Evolutionary conservation across 2,797 vertebrate genomes (phyloP).

Genomic region (Pantherophis vulpinus): DNA sequence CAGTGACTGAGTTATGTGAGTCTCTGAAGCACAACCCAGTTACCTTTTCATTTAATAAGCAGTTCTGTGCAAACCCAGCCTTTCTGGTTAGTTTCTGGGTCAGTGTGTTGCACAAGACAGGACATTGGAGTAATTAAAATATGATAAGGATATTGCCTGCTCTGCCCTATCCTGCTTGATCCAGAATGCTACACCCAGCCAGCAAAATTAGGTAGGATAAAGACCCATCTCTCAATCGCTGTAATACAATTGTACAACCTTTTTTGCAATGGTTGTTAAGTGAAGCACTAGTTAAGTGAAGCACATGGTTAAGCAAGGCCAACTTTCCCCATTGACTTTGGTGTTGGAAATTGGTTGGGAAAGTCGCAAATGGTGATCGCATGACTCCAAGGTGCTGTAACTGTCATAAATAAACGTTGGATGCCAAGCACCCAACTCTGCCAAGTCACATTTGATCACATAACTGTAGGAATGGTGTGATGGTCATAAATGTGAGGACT

Average conservation of each 20-base stretch:
- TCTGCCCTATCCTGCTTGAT: not conserved
- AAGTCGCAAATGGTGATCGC: not conserved
- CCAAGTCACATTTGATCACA: not conserved
- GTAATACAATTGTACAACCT: not conserved
- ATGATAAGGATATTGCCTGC: not conserved
- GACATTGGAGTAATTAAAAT: not conserved
- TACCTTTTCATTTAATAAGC: not conserved
- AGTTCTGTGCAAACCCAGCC: not conserved
- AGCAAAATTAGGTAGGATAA: not conserved
- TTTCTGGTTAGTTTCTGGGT: not conserved
- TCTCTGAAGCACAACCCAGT: not conserved
- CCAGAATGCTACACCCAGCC: not conserved
- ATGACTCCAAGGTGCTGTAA: not conserved
- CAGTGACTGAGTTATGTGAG: not conserved
- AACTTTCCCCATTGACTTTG: not conserved
- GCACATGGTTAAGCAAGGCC: not conserved
- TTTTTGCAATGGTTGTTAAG: not conserved
- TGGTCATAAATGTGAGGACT: not conserved
- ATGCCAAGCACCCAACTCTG: not conserved
- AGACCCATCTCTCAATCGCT: not conserved
- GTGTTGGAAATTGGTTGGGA: not conserved
- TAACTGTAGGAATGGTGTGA: not conserved
- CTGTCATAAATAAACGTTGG: not conserved
- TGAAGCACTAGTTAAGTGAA: not conserved
- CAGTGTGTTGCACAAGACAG: not conserved